Evolutionary conservation across 1,140 invertebrate species (phyloP), one percentile per base, ranked within the genome.

Genomic region (Neuroterus valhalla): DNA sequence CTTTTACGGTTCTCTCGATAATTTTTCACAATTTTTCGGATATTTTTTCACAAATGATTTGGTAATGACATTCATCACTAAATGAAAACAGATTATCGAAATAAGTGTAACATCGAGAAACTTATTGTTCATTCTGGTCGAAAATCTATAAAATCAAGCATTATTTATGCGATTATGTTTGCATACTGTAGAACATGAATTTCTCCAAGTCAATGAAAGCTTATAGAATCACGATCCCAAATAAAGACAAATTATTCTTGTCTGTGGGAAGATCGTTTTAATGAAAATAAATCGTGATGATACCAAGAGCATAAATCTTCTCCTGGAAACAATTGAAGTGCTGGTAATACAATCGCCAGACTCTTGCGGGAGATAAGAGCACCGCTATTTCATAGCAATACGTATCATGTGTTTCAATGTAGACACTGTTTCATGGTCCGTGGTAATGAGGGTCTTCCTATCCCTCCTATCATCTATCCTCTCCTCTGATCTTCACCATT

Each of bases 121-220:
- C n/a, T n/a, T n/a, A 38, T 38, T 38, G 31, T 38, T 38, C 5
- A 5, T 8, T 8, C 4, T 38, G 31, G 31, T 38, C 31, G 10
- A 8, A 5, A 38, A 38, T 8, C 31, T 38, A 38, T 38, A 38
- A 10, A 5, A 38, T 38, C 31, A 38, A 38, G 10, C 8, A 38
- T 38, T 38, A 38, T 38, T 8, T 5, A 38, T 8, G 6, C 6
- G 10, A 38, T 38, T 38, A 38, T 38, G 31, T 38, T 38, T 38
- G 31, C 5, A 38, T 38, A 50, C 23, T 21, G 23, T 43, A 31
- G 12, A n/a, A 11, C 31, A 44, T 43, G 23, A 75, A 72, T 23
- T 19, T 45, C 26, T 70, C 26, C 48, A 62, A 66, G 50, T 21
- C 43, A 75, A 75, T 72, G 66, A 75, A 21, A 75, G 38, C 43